phyloP scores from a whole-genome alignment of 2,888 invertebrate genomes.

The Mimachlamys varia region DNA sequence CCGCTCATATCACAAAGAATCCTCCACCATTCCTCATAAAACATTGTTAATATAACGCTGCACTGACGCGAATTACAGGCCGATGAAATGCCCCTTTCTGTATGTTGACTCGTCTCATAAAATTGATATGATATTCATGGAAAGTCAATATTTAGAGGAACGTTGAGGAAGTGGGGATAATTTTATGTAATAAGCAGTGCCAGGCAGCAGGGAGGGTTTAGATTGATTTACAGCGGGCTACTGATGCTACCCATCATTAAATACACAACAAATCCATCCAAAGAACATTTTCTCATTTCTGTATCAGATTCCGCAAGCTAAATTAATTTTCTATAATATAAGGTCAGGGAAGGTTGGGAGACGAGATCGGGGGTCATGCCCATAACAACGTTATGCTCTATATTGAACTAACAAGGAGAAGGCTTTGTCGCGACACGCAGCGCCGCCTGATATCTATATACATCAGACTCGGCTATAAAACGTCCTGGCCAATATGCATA shows the following conservation, averaged over 20 bases:
- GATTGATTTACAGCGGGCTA: slow-evolving; percentile 17
- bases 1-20: neutral
- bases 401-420: slow-evolving; percentile 51
- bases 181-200: slow-evolving; percentile 36
- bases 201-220: neutral
- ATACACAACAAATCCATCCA: slow-evolving; percentile 44
- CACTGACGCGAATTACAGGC: slow-evolving; percentile 16
- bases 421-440: slow-evolving; percentile 51
- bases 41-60: slow-evolving; percentile 12
- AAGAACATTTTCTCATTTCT: slow-evolving; percentile 51
- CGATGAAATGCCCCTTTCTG: slow-evolving; percentile 7
- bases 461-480: slow-evolving; percentile 51
- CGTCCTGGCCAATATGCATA: slow-evolving; percentile 48
- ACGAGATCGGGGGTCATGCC: slow-evolving; percentile 47
- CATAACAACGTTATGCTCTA: slow-evolving; percentile 52
- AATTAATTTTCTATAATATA: slow-evolving; percentile 56
- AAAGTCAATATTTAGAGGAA: slow-evolving; percentile 27
- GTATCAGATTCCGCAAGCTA: slow-evolving; percentile 51
- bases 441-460: slow-evolving; percentile 44
- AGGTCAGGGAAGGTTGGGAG: slow-evolving; percentile 45
- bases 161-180: slow-evolving; percentile 9
- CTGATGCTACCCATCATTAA: slow-evolving; percentile 42
- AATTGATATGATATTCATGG: slow-evolving; percentile 46
- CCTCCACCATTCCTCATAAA: slow-evolving; percentile 14
- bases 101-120: slow-evolving; percentile 34